Evolutionary conservation across 2,113 vertebrate species (phyloP), one percentile per base, ranked within the genome.

Genomic region (Zosterops borbonicus): DNA sequence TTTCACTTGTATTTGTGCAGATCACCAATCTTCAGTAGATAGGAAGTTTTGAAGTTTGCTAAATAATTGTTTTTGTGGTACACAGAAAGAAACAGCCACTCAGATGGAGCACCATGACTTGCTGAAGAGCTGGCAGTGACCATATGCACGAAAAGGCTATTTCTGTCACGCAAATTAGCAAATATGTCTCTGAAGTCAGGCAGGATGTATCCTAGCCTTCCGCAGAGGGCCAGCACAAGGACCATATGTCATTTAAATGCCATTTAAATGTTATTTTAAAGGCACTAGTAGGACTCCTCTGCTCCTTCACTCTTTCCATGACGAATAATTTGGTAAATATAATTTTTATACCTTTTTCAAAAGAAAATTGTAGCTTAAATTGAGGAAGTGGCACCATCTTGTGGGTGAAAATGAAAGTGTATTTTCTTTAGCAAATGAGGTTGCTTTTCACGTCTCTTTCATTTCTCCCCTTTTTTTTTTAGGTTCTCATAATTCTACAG

Each of bases 321-420:
- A 13, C 7, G 33, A 87, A 59, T 70, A 47, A 82, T 89, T 86
- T 68, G 2, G 0, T 23, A 67, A 69, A n/a, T 65, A 28, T 27
- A 2, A 55, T 60, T 95, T 94, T 91, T 58, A 44, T 4, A 31
- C 2, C 0, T 3, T 52, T 94, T 89, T 42, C 39, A 63, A 74
- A 65, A 55, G 19, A 50, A 87, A 64, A 78, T 33, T 56, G 8
- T 9, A 42, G 29, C 94, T 92, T 88, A 92, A 75, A 4, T 69
- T 86, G 78, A 89, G 89, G 74, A 89, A 87, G 67, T 86, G 78
- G 96, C 96, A 92, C 97, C 97, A 97, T 89, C 96, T 97, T 87
- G 95, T 97, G 97, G 96, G 22, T 89, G 24, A 77, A 76, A 96
- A 59, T 41, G 68, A 92, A 91, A 86, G 17, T 15, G 46, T 37